Evolutionary conservation across 2,888 invertebrate species (phyloP), one percentile per base, ranked within the genome.

Genomic region (Phaedon cochleariae): DNA sequence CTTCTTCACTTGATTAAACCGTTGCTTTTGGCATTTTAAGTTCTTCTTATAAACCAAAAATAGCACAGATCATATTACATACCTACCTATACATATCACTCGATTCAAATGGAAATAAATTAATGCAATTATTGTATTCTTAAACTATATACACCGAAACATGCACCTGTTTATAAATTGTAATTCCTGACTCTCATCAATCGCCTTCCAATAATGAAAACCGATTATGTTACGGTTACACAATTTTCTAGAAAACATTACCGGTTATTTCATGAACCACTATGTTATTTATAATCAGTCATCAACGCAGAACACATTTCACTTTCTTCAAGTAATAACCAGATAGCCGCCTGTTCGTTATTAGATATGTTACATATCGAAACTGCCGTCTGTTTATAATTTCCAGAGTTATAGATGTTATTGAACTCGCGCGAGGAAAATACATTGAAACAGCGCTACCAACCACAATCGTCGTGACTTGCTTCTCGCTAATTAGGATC

Each of bases 391-490:
- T 31, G 54, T 6, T 31, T 34, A 26, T 31, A 4, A 31, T 10
- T 37, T 15, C 10, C 45, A 46, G 51, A 26, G 20, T 12, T 12
- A 52, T 34, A 29, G 26, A 61, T 46, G 54, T 37, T 49, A 59
- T 34, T 61, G 29, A 53, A 41, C 22, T 54, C 48, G 12, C 15
- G 51, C 15, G 46, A 57, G 26, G 49, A 51, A 41, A 49, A 34
- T 49, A 15, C 20, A 22, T 26, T 21, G 31, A 55, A 62, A 37
- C 51, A 45, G 45, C 41, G 51, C 41, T 41, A 10, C n/a, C 31
- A 59, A 54, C 55, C 20, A 9, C 55, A 18, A 17, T 41, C 46
- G 34, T 67, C 67, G 67, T 64, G 66, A 66, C 70, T 70, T 64
- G 67, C 65, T 66, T 62, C 59, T 62, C 57, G 29, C 20, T 65